Percentiles rank a stretch among this genome's conserved stretches.
phyloP scores from a whole-genome alignment of 1,140 invertebrate genomes.

The Hermetia illucens region DNA sequence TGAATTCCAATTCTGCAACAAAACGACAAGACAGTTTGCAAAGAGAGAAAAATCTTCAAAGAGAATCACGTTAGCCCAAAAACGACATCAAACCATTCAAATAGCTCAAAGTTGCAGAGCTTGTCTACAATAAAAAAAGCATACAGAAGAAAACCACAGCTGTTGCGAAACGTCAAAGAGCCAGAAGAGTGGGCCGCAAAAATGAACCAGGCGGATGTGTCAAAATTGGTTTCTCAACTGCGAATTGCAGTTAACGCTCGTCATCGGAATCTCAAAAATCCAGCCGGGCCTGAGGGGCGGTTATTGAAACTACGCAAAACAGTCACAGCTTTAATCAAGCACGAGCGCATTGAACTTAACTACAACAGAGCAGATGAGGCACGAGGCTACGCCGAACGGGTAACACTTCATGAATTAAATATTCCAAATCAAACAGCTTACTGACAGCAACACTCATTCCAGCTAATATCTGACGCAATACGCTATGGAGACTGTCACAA shows the following conservation, averaged over 20 bases:
- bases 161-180: no score
- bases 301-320: slow-evolving; percentile 62
- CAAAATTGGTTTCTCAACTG: slow-evolving; percentile 57
- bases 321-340: slow-evolving; percentile 71
- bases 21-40: no score
- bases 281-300: slow-evolving; percentile 59
- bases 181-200: no score
- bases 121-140: no score
- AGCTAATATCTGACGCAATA: slow-evolving; percentile 83
- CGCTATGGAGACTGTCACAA: slow-evolving; percentile 69
- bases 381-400: slow-evolving; percentile 75
- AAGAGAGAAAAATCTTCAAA: no score
- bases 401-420: slow-evolving; percentile 27
- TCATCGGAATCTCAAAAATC: slow-evolving; percentile 44
- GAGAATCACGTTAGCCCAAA: no score
- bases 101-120: no score
- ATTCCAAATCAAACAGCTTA: no score
- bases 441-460: slow-evolving; percentile 29
- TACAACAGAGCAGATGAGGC: slow-evolving; percentile 65
- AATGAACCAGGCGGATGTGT: slow-evolving; percentile 65
- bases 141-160: no score
- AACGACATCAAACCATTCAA: no score
- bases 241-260: slow-evolving; percentile 44
- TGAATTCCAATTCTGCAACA: no score
- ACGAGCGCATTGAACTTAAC: slow-evolving; percentile 77